Evolutionary conservation across 2,113 vertebrate genomes (phyloP), one percentile per base, ranked within the genome.

Genomic region (Bubo scandiacus): DNA sequence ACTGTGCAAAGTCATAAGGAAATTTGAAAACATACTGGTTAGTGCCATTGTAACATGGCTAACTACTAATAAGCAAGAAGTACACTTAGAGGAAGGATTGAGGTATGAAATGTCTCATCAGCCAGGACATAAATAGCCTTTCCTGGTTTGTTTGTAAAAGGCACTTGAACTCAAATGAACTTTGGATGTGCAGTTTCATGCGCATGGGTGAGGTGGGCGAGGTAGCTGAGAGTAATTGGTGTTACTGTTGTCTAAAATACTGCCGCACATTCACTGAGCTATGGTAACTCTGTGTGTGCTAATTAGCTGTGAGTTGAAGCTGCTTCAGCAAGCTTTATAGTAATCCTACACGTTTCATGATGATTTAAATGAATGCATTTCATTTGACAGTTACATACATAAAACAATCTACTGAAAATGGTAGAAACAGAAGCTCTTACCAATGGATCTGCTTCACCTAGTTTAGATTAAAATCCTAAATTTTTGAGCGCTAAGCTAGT

Each of bases 171-270:
- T 61, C 32, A n/a, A 5, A 15, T 15, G 38, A 2, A 5, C 13
- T 71, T n/a, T 2, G 0, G 11, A 6, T 19, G 22, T 2, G 7
- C 45, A 10, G 34, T 45, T 58, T 29, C 32, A 27, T 42, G 13
- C 40, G 13, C 40, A 42, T 14, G 40, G 40, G 40, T 42, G 40
- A 42, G 40, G 62, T 3, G 3, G n/a, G 7, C 19, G 62, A 38
- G 13, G 59, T 2, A 21, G 7, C 32, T 16, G 47, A 40, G 34
- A 12, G 30, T 27, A 18, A 34, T 4, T 54, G 47, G 15, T 11
- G 10, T 36, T 65, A 1, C 21, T 36, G 30, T 3, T 36, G 4
- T 57, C 20, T 42, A 8, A 68, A 90, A 23, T n/a, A 9, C 26
- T 89, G 36, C 49, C 29, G 30, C 6, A 1, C 1, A 0, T 30